phyloP scores from a whole-genome alignment of 92 coral and sea anemone genomes.

The Zoanthus sansibaricus region DNA sequence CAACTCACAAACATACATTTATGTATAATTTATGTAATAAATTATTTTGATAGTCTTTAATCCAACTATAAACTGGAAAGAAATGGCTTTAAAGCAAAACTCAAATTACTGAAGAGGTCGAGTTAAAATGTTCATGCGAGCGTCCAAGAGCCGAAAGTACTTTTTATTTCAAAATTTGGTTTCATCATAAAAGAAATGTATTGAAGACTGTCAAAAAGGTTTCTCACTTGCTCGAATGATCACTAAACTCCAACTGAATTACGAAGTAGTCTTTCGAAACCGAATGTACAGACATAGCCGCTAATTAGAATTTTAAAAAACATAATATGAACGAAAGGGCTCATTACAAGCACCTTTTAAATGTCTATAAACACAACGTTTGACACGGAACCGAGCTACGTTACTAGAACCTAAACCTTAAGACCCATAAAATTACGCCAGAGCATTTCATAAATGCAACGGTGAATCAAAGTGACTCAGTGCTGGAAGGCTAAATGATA shows the following conservation, averaged over 20 bases:
- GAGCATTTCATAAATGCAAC: too few relatives aligned
- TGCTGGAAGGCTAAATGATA: background rate
- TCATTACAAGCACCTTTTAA: background rate
- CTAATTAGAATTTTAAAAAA: background rate
- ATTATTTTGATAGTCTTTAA: constrained; percentile 47
- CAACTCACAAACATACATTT: constrained; percentile 48
- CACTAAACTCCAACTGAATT: background rate
- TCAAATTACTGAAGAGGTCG: background rate
- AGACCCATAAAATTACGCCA: background rate
- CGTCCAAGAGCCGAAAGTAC: background rate
- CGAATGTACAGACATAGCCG: constrained; percentile 13
- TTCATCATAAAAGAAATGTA: background rate
- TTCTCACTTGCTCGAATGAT: background rate
- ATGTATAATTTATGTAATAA: constrained; percentile 47
- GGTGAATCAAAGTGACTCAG: background rate
- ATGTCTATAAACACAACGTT: background rate
- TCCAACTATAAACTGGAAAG: constrained; percentile 47
- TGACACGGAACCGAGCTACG: background rate
- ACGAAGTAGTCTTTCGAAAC: background rate
- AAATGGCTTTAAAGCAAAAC: background rate
- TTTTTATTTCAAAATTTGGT: background rate
- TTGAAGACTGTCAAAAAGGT: background rate
- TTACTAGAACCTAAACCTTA: background rate
- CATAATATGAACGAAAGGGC: constrained; percentile 21
- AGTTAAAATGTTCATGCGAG: background rate